Evolutionary conservation across 2,888 invertebrate species (phyloP), one percentile per base, ranked within the genome.

Genomic region (Clistopyga incitator): DNA sequence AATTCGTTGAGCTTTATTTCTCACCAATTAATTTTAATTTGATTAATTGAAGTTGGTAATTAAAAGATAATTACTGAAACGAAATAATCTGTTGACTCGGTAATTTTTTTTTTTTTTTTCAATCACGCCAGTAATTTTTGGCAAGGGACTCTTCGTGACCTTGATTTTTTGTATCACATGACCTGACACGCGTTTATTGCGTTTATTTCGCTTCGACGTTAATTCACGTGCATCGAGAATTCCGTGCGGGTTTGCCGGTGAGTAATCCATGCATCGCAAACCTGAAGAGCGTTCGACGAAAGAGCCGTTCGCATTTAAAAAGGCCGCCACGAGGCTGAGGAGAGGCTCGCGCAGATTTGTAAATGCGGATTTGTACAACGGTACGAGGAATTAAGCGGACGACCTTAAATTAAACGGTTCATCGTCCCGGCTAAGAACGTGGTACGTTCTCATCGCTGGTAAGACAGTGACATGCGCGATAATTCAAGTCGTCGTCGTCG

Each of bases 321-420:
- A 67, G 23, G 20, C 25, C 61, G 61, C 25, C 34, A 61, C 3
- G 11, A 42, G 2, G 11, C 23, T 68, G 38, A 34, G 70, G 56
- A 54, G 52, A 61, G 15, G 10, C 74, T 72, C 81, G 84, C 56
- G 59, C 81, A 71, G 79, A 84, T 84, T 90, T 87, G 85, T 88
- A 88, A 88, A 89, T 88, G 86, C 87, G 89, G 88, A 87, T 89
- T 90, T 1, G 38, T 38, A 38, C 38, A 89, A 56, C 81, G 56
- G 65, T 81, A 91, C 90, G 88, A 88, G 88, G 90, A 91, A 91
- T 92, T 89, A 91, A 92, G 88, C 88, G 88, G 87, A 84, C 89
- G 89, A 91, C 91, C 90, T 92, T 92, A 92, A 92, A 92, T 92
- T 91, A 91, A 91, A 91, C 89, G 88, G 89, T 90, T 89, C 89